phyloP scores from a whole-genome alignment of 1,140 invertebrate genomes.

The Hylyphantes graminicola region DNA sequence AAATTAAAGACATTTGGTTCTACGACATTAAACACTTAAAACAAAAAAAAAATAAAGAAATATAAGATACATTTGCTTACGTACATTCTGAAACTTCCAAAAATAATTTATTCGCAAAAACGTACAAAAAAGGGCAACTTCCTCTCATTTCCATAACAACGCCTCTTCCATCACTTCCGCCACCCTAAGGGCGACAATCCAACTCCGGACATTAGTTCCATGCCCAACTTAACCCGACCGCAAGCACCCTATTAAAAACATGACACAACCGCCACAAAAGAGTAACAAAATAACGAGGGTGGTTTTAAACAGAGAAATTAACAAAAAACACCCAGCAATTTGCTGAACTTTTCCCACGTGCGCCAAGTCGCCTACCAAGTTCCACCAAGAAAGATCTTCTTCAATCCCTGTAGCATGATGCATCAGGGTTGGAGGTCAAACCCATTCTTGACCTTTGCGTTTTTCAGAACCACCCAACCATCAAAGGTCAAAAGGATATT shows the following conservation, averaged over 20 bases:
- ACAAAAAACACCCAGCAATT: slow-evolving; percentile 53
- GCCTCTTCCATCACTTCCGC: not conserved
- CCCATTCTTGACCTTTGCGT: slow-evolving; percentile 26
- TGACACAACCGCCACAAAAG: not conserved
- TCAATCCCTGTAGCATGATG: not conserved
- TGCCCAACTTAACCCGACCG: slow-evolving; percentile 5
- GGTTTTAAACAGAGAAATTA: slow-evolving; percentile 28
- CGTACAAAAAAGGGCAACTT: too few species aligned
- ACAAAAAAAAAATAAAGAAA: too few species aligned
- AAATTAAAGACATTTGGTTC: too few species aligned
- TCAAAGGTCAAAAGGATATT: slow-evolving; percentile 12
- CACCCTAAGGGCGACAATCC: slow-evolving; percentile 20
- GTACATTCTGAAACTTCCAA: too few species aligned
- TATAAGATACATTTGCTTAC: too few species aligned
- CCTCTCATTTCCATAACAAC: too few species aligned
- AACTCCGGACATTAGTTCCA: slow-evolving; percentile 2
- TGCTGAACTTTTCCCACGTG: slow-evolving; percentile 13
- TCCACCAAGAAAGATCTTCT: slow-evolving; percentile 14
- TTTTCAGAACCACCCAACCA: slow-evolving; percentile 43
- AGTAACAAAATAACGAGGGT: slow-evolving; percentile 21
- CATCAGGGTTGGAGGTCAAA: slow-evolving; percentile 16
- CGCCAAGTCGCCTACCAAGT: slow-evolving; percentile 45
- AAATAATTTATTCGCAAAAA: too few species aligned
- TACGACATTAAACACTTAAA: too few species aligned
- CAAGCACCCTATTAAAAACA: too few species aligned